Evolutionary conservation across 2,113 vertebrate genomes (phyloP), one percentile per base, ranked within the genome.

Genomic region (Bombycilla garrulus): DNA sequence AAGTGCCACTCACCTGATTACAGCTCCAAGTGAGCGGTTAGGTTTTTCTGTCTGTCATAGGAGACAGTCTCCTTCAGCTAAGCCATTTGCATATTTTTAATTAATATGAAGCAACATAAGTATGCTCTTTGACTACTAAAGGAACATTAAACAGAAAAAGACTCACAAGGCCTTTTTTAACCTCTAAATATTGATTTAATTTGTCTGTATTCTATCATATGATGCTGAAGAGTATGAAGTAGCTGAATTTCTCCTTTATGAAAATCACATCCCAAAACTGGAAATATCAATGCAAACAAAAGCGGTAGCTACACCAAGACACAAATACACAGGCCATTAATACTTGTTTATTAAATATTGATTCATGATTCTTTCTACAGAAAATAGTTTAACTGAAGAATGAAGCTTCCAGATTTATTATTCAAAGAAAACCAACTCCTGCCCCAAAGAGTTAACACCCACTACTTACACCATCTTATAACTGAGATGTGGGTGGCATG

Each of bases 11-110:
- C 42, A 88, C 24, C 62, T 83, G 54, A 93, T 93, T 74, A 56
- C 33, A 86, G 45, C 42, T 57, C 48, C 74, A 95, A 85, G 42
- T 6, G 38, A 88, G 67, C 19, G 72, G 26, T 31, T 62, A 33
- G 5, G 1, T 24, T 76, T 80, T 79, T 70, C 42, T 7, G 58
- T 66, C 51, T 35, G 7, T 26, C 40, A 60, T 28, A 56, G 69
- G 2, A 95, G 47, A 65, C 29, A 53, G 40, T 36, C 56, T 94
- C 76, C 71, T 94, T 92, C 72, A 90, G 64, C 67, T 86, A 66
- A 61, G 6, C 5, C 0, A 86, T 95, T 92, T 92, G 72, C 94
- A 91, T 83, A 88, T 62, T 83, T 86, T 88, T 92, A 94, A 93
- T 93, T 93, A 93, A 81, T 45, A 77, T n/a, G 54, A 95, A 92